Evolutionary conservation across 2,888 invertebrate species (phyloP).

Genomic region (Chorisops tibialis): DNA sequence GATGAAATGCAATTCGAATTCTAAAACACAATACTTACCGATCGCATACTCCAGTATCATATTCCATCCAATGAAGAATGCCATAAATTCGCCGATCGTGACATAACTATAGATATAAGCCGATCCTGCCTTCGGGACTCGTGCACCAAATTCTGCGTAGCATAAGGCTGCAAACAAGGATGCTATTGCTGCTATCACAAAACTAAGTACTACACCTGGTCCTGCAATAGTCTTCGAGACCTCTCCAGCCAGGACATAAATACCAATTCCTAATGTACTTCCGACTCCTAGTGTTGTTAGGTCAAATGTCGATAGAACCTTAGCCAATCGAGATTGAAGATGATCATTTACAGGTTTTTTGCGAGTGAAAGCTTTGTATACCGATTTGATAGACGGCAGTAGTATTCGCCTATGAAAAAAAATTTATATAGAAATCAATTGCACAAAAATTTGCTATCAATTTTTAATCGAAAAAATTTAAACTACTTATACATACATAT

Average conservation of each 20-base stretch:
- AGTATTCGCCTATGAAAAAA: background rate
- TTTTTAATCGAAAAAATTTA: too few relatives aligned
- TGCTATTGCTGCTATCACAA: conserved; percentile 86
- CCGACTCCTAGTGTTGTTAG: conserved; percentile 80
- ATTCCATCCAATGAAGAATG: conserved; percentile 92
- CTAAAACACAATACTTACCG: conserved; percentile 57
- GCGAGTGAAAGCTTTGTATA: conserved; percentile 12
- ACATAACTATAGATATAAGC: conserved; percentile 94
- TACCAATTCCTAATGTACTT: conserved; percentile 83
- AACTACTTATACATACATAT: too few relatives aligned
- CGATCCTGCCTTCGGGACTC: conserved; percentile 86
- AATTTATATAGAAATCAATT: too few relatives aligned
- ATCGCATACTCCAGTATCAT: conserved; percentile 85
- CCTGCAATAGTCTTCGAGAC: conserved; percentile 79
- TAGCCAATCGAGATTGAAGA: conserved; percentile 57
- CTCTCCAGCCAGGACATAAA: conserved; percentile 84
- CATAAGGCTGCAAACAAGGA: conserved; percentile 85
- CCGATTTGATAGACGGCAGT: background rate
- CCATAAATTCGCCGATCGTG: conserved; percentile 86
- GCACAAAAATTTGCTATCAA: too few relatives aligned
- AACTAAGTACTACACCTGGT: conserved; percentile 82
- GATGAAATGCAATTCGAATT: too few relatives aligned
- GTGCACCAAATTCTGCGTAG: conserved; percentile 87
- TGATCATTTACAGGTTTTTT: conserved; percentile 49
- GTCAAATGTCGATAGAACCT: conserved; percentile 77